These are phyloP conservation scores for Champsocephalus esox DNA, from an alignment of 2,797 vertebrate species.

Conservation along the genomic window DNA sequence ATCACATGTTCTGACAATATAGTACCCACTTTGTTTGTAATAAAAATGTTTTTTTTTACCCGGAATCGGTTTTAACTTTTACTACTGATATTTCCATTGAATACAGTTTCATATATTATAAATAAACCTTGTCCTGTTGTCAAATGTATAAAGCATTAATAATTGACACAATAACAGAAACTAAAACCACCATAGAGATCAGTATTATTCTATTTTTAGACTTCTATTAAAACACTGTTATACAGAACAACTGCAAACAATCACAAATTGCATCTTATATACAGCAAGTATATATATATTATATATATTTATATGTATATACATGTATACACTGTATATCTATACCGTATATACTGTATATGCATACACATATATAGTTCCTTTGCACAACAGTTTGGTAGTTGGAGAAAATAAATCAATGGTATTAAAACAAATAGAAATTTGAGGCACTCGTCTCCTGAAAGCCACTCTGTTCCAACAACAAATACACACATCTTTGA, in stretches of 20 bases:
- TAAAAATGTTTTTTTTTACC: slow-evolving; percentile 47
- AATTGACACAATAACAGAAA: slow-evolving; percentile 64
- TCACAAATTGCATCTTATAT: slow-evolving; percentile 95
- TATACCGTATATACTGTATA: slow-evolving; percentile 1
- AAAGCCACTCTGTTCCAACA: slow-evolving; percentile 76
- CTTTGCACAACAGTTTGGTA: slow-evolving; percentile 90
- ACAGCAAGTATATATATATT: slow-evolving; percentile 86
- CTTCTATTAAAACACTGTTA: slow-evolving; percentile 97
- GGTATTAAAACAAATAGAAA: slow-evolving; percentile 81
- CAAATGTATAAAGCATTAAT: slow-evolving; percentile 41
- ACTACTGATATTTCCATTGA: slow-evolving; percentile 40
- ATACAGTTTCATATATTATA: slow-evolving; percentile 60
- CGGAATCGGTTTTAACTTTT: slow-evolving; percentile 38
- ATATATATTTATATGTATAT: neutral
- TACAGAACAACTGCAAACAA: slow-evolving; percentile 95
- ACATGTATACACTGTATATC: slow-evolving; percentile 3
- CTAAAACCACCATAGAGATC: slow-evolving; percentile 69
- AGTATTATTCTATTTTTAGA: slow-evolving; percentile 84
- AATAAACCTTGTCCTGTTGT: slow-evolving; percentile 35
- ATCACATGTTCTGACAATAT: slow-evolving; percentile 27
- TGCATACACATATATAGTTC: slow-evolving; percentile 50
- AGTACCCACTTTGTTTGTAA: slow-evolving; percentile 38
- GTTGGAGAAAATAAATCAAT: slow-evolving; percentile 82
- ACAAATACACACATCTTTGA: slow-evolving; percentile 82
- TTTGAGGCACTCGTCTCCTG: slow-evolving; percentile 76